phyloP scores from a whole-genome alignment of 2,888 invertebrate genomes.

The Callimorpha dominula region DNA sequence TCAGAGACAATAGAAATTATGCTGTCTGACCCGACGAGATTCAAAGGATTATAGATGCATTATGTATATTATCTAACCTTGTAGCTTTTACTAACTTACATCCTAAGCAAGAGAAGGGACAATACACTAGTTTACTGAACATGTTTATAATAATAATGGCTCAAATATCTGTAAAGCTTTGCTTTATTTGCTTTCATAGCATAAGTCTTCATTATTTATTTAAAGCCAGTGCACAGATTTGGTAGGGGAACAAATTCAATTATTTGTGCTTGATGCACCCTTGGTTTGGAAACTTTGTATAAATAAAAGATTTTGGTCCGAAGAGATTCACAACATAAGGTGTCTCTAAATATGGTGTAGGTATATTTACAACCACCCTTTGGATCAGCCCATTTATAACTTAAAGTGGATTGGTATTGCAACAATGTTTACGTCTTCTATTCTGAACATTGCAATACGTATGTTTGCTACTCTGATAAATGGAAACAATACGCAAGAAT shows the following conservation, averaged over 20 bases:
- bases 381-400: constrained; percentile 57
- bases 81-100: constrained; percentile 39
- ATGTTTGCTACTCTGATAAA: constrained; percentile 40
- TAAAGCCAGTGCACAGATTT: constrained; percentile 37
- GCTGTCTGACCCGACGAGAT: constrained; percentile 36
- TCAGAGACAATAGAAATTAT: constrained; percentile 40
- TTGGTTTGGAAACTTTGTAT: constrained; percentile 27
- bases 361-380: constrained; percentile 39
- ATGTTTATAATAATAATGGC: background rate
- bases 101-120: constrained; percentile 28
- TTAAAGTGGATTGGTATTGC: constrained; percentile 61
- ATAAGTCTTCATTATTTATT: constrained; percentile 37
- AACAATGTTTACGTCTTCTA: constrained; percentile 56
- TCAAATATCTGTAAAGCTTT: constrained; percentile 18
- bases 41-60: constrained; percentile 53
- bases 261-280: constrained; percentile 43
- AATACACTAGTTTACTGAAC: constrained; percentile 20
- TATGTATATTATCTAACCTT: constrained; percentile 46
- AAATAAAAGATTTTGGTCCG: constrained; percentile 49
- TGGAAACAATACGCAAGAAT: constrained; percentile 40
- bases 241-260: constrained; percentile 44
- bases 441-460: constrained; percentile 36
- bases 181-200: constrained; percentile 23
- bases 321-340: constrained; percentile 51
- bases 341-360: constrained; percentile 33